Percentiles rank a stretch among this genome's conserved stretches.
These are phyloP conservation scores for Myripristis jacobus DNA, from an alignment of 2,797 vertebrate species.

Conservation along the genomic window DNA sequence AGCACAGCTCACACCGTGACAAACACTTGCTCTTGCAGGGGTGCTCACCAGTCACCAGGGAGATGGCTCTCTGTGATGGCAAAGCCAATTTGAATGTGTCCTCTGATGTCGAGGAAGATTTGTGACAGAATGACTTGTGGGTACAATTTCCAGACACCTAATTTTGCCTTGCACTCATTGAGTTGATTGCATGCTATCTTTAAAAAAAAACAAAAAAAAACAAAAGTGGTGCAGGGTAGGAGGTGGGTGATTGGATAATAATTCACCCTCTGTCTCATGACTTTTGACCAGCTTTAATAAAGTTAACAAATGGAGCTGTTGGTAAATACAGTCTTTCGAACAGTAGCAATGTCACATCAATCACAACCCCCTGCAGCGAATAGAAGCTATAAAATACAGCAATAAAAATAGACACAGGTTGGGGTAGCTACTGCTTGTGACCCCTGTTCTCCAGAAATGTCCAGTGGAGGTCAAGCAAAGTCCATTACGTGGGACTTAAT, in stretches of 20 bases:
- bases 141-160: neutral
- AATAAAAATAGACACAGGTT: neutral
- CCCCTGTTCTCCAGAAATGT: slow-evolving; percentile 21
- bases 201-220: slow-evolving; percentile 8
- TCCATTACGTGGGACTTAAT: slow-evolving; percentile 53
- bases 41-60: slow-evolving; percentile 33
- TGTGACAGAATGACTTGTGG: slow-evolving; percentile 14
- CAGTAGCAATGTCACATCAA: slow-evolving; percentile 1
- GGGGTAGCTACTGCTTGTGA: neutral
- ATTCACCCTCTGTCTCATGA: neutral
- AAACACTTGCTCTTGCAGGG: slow-evolving; percentile 45
- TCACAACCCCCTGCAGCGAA: slow-evolving; percentile 8
- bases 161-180: neutral
- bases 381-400: slow-evolving; percentile 4
- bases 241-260: neutral
- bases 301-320: neutral
- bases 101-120: slow-evolving; percentile 22
- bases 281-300: slow-evolving; percentile 10
- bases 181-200: neutral
- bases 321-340: neutral
- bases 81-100: slow-evolving; percentile 26
- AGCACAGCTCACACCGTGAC: slow-evolving; percentile 37
- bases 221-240: neutral
- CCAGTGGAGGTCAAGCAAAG: slow-evolving; percentile 29
- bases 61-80: slow-evolving; percentile 52